phyloP scores from a whole-genome alignment of 1,140 invertebrate genomes.

The Polyergus mexicanus region DNA sequence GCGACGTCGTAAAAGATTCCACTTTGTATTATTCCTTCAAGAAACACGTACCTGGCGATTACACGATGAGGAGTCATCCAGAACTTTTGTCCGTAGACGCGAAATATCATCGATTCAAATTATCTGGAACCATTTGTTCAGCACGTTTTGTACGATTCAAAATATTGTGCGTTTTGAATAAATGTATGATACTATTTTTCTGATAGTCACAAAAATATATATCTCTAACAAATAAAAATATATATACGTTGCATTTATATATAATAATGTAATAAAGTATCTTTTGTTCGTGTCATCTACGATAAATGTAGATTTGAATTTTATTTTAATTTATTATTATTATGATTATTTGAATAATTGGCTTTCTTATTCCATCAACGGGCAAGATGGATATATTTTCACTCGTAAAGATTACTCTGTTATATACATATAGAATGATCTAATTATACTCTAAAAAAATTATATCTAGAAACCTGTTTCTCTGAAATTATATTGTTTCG shows the following conservation, averaged over 20 bases:
- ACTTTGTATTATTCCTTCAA: slow-evolving; percentile 45
- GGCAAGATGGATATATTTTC: not conserved
- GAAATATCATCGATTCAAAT: slow-evolving; percentile 1
- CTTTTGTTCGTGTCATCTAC: too few relatives aligned
- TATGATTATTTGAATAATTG: too few relatives aligned
- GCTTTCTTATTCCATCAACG: not conserved
- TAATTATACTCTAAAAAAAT: not conserved
- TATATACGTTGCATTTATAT: too few relatives aligned
- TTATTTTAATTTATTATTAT: too few relatives aligned
- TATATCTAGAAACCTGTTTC: not conserved
- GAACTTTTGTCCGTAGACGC: not conserved
- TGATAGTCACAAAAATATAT: not conserved
- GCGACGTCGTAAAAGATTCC: slow-evolving; percentile 72
- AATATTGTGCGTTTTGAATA: not conserved
- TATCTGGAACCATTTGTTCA: not conserved
- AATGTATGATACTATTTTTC: not conserved
- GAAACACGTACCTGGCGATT: slow-evolving; percentile 4
- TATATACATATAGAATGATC: slow-evolving; percentile 6
- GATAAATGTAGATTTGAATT: too few relatives aligned
- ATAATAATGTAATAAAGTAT: too few relatives aligned
- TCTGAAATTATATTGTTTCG: not conserved
- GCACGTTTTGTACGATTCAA: not conserved
- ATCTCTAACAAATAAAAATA: not conserved
- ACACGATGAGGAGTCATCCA: slow-evolving; percentile 33
- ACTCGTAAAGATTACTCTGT: not conserved